These are phyloP conservation scores for Hemiprocne comata DNA, from an alignment of 2,113 vertebrate genomes.

Conservation along the genomic window DNA sequence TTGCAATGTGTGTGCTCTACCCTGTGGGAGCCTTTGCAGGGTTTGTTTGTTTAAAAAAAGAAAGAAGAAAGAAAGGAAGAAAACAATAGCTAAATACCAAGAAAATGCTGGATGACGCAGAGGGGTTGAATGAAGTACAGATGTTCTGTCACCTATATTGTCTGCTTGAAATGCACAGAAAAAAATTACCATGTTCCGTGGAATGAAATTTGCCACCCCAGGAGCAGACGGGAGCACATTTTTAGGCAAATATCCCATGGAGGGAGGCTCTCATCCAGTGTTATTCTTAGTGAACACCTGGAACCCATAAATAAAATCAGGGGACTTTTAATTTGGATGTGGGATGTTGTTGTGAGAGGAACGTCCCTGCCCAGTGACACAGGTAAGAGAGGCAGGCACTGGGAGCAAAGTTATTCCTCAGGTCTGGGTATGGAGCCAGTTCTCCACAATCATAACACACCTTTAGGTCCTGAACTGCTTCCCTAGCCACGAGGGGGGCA, in stretches of 20 bases:
- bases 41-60: neutral
- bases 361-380: neutral
- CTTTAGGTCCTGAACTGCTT: neutral
- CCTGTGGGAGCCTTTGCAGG: neutral
- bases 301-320: neutral
- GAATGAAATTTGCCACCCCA: neutral
- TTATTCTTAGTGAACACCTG: neutral
- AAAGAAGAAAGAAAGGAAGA: neutral
- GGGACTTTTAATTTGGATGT: neutral
- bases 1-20: neutral
- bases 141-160: slow-evolving; percentile 7
- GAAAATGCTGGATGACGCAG: neutral
- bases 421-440: neutral
- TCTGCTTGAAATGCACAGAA: neutral
- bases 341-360: fast-evolving
- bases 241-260: neutral
- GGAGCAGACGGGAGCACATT: neutral
- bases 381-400: neutral
- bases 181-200: neutral
- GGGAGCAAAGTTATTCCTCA: neutral
- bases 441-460: neutral
- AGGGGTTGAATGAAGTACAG: slow-evolving; percentile 2
- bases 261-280: neutral
- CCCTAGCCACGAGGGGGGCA: fast-evolving
- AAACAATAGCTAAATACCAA: slow-evolving; percentile 15